Conservation (phyloP, 2,113 vertebrate species). For the Rhodinocichla rosea region DNA sequence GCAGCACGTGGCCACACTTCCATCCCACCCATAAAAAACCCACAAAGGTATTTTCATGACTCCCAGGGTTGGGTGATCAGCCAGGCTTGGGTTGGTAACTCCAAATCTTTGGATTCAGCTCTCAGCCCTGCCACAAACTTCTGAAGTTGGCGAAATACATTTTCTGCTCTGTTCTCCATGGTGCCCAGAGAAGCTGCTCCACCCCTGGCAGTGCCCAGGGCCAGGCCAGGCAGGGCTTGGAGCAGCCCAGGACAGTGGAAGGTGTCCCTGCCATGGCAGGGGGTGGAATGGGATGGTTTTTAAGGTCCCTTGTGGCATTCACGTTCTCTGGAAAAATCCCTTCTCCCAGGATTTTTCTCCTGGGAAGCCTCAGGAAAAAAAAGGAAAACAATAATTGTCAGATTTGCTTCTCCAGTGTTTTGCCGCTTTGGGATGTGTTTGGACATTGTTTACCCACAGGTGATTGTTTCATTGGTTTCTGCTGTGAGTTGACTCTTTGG, state of each 20-base stretch:
- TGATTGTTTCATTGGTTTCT: no score
- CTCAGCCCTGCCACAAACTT: background rate
- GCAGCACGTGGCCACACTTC: accelerated
- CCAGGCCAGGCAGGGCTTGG: accelerated
- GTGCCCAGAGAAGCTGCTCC: background rate
- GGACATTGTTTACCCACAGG: no score
- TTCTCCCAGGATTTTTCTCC: no score
- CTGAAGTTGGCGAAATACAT: accelerated
- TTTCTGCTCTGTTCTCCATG: background rate
- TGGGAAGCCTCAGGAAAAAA: no score
- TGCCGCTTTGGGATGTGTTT: no score
- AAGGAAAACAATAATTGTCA: no score
- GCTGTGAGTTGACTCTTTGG: no score
- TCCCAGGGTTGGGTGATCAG: background rate
- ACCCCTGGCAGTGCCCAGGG: background rate
- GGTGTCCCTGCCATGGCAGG: background rate
- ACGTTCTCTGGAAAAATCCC: no score
- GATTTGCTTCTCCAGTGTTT: no score
- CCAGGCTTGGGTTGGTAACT: background rate
- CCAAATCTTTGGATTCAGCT: background rate
- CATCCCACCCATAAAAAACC: accelerated
- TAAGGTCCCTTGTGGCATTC: background rate
- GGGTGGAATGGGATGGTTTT: accelerated
- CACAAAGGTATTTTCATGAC: accelerated
- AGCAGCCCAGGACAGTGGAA: accelerated